Evolutionary conservation across 2,797 vertebrate species (phyloP).

Genomic region (Spinibarbus caldwelli): DNA sequence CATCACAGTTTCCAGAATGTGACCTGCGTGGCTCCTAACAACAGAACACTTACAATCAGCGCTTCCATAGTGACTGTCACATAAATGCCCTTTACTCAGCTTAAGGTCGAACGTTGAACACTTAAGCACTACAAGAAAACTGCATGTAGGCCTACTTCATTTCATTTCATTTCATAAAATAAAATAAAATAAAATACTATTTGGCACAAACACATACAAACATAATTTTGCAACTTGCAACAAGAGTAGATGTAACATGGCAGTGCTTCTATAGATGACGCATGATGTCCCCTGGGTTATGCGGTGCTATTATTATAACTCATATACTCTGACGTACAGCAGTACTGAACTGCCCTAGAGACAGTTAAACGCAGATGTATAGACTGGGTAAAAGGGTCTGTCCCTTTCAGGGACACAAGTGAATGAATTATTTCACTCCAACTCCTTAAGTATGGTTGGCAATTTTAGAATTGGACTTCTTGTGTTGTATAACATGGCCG

Average conservation of each 20-base stretch:
- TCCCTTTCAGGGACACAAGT: conserved; percentile 17
- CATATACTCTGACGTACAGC: conserved; percentile 11
- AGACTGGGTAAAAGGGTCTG: conserved; percentile 8
- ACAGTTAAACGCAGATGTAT: conserved; percentile 16
- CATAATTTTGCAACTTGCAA: conserved; percentile 8
- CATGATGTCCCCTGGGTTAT: background rate
- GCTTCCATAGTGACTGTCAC: background rate
- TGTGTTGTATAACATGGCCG: conserved; percentile 15
- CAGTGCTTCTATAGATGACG: conserved; percentile 14
- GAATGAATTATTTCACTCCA: conserved; percentile 45
- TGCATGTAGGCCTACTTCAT: too few species aligned
- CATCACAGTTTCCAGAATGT: conserved; percentile 53
- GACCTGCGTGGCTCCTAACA: conserved; percentile 49
- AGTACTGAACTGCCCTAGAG: background rate
- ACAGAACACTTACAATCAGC: conserved; percentile 15
- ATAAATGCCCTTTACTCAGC: background rate
- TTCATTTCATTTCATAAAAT: background rate
- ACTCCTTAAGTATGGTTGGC: background rate
- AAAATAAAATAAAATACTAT: background rate
- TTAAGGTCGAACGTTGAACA: background rate
- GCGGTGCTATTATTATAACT: conserved; percentile 33
- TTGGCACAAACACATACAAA: background rate
- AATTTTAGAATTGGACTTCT: conserved; percentile 41
- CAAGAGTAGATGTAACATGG: conserved; percentile 10
- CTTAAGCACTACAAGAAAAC: background rate